These are phyloP conservation scores for Eueremaeus valkanovi DNA, from an alignment of 2,888 invertebrate species.

Conservation along the genomic window DNA sequence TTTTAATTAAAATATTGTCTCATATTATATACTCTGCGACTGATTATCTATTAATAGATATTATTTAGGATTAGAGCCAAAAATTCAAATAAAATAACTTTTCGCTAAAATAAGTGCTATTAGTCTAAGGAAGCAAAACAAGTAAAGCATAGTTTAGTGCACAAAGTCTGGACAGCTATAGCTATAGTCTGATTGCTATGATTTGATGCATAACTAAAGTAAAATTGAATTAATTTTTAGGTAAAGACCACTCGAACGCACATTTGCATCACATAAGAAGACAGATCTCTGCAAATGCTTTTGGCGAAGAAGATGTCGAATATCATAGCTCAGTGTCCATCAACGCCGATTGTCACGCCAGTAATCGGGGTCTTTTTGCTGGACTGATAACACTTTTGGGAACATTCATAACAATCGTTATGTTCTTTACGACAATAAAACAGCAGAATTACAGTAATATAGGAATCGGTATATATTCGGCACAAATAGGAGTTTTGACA, in stretches of 20 bases:
- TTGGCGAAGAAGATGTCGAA: slow-evolving; percentile 47
- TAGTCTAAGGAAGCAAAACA: too few species aligned
- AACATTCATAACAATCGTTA: slow-evolving; percentile 60
- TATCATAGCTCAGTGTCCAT: slow-evolving; percentile 56
- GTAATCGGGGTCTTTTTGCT: slow-evolving; percentile 68
- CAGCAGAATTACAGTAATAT: slow-evolving; percentile 52
- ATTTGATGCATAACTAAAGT: neutral
- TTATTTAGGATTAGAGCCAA: too few species aligned
- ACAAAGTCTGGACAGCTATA: too few species aligned
- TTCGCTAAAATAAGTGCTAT: too few species aligned
- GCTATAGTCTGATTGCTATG: neutral
- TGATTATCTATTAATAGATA: too few species aligned
- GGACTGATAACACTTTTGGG: slow-evolving; percentile 63
- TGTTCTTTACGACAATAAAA: slow-evolving; percentile 60
- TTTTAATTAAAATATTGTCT: too few species aligned
- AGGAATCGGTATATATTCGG: slow-evolving; percentile 47
- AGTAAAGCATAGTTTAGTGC: too few species aligned
- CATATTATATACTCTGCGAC: neutral
- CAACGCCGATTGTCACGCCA: slow-evolving; percentile 68
- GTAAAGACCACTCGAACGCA: slow-evolving; percentile 35
- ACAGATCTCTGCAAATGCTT: slow-evolving; percentile 41
- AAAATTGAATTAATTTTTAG: slow-evolving; percentile 11
- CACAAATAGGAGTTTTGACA: slow-evolving; percentile 59
- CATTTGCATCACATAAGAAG: slow-evolving; percentile 43
- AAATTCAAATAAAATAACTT: too few species aligned